Base-by-base conservation (phyloP, 2,888 invertebrate genomes). In the Drosophila colorata region DNA sequence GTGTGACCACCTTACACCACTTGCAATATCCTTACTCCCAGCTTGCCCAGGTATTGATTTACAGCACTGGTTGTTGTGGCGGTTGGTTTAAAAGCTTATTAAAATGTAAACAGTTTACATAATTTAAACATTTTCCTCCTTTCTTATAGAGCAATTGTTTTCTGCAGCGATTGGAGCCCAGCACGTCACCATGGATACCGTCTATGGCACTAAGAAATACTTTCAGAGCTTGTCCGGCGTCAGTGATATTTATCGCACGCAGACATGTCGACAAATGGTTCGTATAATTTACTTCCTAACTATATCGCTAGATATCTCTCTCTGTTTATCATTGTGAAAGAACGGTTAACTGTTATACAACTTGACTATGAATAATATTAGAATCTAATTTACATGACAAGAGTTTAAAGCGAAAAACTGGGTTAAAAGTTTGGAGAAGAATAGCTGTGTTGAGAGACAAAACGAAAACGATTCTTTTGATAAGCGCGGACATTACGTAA, bases 161-260 rank as follows among this genome's bases (percentile, higher is more conserved):
- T 18, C 58, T 16, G 7, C 47, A 51, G 31, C 35, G n/a, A 20
- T 14, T 14, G 28, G 14, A 25, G 2, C 13, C 7, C 11, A 51
- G 16, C 44, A 4, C 4, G 6, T 4, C 43, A 77, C 44, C n/a
- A 92, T 92, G 92, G 92, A 92, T 75, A 91, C 92, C 23, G 92
- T 92, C 60, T 92, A 92, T 73, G 92, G 92, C 18, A 92, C 92
- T 63, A 92, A 92, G 81, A 92, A 92, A 69, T 92, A 92, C 70
- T 92, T 92, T 67, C 92, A 92, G 71, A 92, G 92, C 67, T 83
- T 92, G 76, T 92, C 92, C 52, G 91, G 89, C 51, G 91, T 90
- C 51, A 92, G 91, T 70, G 92, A 92, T 79, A 91, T 92, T 64
- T 92, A 92, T 80, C 90, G 92, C 18, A 87, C 90, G 48, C 91